Percentiles rank a stretch among this genome's conserved stretches.
phyloP scores from a whole-genome alignment of 2,113 vertebrate species.

The Oreochromis spilurus region DNA sequence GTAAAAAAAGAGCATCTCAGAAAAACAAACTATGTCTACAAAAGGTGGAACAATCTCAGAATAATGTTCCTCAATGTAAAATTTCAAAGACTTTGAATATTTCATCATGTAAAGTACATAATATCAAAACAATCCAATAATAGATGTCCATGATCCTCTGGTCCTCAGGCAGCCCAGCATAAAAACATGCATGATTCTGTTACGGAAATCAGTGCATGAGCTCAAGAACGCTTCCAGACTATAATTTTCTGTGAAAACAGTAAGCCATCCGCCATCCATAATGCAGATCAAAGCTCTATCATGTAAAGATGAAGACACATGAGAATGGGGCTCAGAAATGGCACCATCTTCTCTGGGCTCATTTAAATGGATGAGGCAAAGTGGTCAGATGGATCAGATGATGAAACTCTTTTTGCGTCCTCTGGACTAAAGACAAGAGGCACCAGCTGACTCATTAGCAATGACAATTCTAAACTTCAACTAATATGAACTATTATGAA shows the following conservation, averaged over 20 bases:
- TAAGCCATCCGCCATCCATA: background rate
- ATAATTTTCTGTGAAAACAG: background rate
- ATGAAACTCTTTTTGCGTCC: background rate
- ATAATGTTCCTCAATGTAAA: background rate
- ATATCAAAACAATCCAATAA: too few species aligned
- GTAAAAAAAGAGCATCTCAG: background rate
- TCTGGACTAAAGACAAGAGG: background rate
- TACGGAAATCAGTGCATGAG: background rate
- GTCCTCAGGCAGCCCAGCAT: background rate
- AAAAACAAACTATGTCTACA: background rate
- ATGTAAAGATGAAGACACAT: background rate
- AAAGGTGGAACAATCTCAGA: background rate
- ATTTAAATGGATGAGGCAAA: background rate
- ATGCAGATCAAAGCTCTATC: background rate
- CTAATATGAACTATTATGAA: background rate
- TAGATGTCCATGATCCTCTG: background rate
- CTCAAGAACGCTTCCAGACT: background rate
- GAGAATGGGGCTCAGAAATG: background rate
- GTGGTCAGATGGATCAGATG: background rate
- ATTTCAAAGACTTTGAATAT: background rate
- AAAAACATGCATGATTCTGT: background rate
- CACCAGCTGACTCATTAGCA: background rate
- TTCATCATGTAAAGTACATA: background rate
- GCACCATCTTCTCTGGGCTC: background rate
- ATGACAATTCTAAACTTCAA: background rate